Percentiles rank a stretch among this genome's conserved stretches.
Conservation (phyloP, 2,113 vertebrate species). For the Ammodytes dubius region DNA sequence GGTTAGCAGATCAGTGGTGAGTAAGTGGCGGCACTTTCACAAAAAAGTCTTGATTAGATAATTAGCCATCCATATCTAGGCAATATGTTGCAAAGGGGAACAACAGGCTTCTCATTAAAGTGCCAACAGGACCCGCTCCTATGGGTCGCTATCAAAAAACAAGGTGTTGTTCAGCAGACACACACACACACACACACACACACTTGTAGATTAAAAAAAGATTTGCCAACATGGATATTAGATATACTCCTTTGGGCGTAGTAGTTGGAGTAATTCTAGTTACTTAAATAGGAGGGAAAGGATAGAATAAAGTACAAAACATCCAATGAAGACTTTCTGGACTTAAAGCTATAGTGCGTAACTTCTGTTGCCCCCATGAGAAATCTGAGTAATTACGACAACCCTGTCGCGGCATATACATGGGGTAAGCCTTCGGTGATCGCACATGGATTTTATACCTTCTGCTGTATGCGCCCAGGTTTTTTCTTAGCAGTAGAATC, state of each 20-base stretch:
- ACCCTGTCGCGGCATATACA: no score
- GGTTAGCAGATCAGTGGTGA: constrained; percentile 76
- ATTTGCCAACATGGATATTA: constrained; percentile 48
- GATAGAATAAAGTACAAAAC: constrained; percentile 26
- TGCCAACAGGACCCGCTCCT: constrained; percentile 55
- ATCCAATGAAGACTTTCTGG: constrained; percentile 6
- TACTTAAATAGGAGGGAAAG: background rate
- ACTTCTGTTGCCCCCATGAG: no score
- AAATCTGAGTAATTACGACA: no score
- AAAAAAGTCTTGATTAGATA: constrained; percentile 80
- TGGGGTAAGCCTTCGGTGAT: no score
- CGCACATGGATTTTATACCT: no score
- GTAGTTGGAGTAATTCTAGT: constrained; percentile 19
- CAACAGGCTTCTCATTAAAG: constrained; percentile 73
- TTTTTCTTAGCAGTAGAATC: no score
- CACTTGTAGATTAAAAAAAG: constrained; percentile 69
- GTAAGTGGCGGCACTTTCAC: constrained; percentile 66
- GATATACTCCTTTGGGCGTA: constrained; percentile 35
- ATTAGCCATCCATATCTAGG: constrained; percentile 80
- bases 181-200: constrained; percentile 65
- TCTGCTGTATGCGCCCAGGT: no score
- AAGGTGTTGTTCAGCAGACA: constrained; percentile 58
- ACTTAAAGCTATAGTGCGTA: background rate
- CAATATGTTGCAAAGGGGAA: constrained; percentile 76
- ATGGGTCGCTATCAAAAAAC: constrained; percentile 48